Conservation (phyloP, 1,140 invertebrate species). For the Pinna nobilis region DNA sequence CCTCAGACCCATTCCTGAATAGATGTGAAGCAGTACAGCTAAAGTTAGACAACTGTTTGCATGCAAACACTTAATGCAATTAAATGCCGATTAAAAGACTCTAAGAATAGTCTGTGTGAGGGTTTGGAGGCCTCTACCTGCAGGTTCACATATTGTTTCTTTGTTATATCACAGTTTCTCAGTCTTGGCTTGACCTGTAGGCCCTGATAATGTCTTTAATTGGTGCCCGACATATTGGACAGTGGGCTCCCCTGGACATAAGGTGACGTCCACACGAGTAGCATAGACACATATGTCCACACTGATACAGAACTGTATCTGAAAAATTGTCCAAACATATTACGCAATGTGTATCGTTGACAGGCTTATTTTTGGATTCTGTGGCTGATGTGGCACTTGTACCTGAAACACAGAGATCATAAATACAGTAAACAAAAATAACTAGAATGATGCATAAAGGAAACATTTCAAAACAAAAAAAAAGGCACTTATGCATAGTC, state of each 20-base stretch:
- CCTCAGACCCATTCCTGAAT: too few species aligned
- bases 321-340: constrained; percentile 70
- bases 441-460: background rate
- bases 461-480: background rate
- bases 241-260: constrained; percentile 56
- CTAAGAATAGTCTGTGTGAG: too few species aligned
- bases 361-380: constrained; percentile 43
- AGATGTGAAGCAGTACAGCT: too few species aligned
- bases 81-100: too few species aligned
- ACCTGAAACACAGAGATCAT: constrained; percentile 16
- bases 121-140: too few species aligned
- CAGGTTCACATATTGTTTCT: too few species aligned
- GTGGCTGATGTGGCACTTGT: constrained; percentile 18
- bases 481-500: background rate
- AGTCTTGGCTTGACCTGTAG: constrained; percentile 67
- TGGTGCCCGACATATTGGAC: constrained; percentile 73
- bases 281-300: constrained; percentile 74
- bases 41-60: too few species aligned
- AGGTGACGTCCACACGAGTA: constrained; percentile 68
- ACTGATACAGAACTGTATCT: constrained; percentile 73
- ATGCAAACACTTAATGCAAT: too few species aligned
- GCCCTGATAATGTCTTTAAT: constrained; percentile 72
- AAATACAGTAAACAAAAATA: background rate
- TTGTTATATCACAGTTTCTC: constrained; percentile 14
- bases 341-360: constrained; percentile 68